Evolutionary conservation across 1,140 invertebrate genomes (phyloP), one percentile per base, ranked within the genome.

Genomic region (Scylla paramamosain): DNA sequence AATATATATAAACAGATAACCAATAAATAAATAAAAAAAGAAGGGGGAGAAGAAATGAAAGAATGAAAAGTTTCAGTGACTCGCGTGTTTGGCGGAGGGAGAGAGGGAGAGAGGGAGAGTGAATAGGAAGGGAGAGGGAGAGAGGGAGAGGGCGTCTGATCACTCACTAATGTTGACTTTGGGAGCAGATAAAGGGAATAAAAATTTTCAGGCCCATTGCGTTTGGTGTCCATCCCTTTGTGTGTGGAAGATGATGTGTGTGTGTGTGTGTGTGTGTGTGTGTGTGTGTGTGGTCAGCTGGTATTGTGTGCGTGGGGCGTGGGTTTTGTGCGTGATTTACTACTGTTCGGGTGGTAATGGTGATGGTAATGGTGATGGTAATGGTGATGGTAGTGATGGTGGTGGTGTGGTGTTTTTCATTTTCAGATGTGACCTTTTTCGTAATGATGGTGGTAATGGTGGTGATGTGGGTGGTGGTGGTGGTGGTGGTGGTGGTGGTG

Each of bases 201-300:
- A 93, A 93, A 93, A 93, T 93, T 93, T 93, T 87, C 92, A 48
- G 92, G 82, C n/a, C 77, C 83, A 93, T 93, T 93, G 92, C 83
- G 48, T 84, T 29, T 28, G 48, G 32, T 87, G 92, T 48, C 48
- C 92, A 87, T 84, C 92, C 83, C 46, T 52, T 84, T 93, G 92
- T 93, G 86, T 93, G 82, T 46, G 92, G 91, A 45, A 92, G 91
- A 45, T 93, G 45, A 14, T 14, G 14, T 45, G 92, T 82, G 32
- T 77, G 82, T 93, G 92, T 29, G 29, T 25, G 92, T 86, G 92
- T 84, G 86, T 25, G 29, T 86, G 52, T 93, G 46, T 87, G 86
- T 93, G 32, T 93, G 52, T 91, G 52, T 91, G 52, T 77, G 90
- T 77, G 67, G 67, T 77, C 67, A 77, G 67, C 67, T 77, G 67